Evolutionary conservation across 2,888 invertebrate species (phyloP).

Genomic region (Dendrolimus pini): DNA sequence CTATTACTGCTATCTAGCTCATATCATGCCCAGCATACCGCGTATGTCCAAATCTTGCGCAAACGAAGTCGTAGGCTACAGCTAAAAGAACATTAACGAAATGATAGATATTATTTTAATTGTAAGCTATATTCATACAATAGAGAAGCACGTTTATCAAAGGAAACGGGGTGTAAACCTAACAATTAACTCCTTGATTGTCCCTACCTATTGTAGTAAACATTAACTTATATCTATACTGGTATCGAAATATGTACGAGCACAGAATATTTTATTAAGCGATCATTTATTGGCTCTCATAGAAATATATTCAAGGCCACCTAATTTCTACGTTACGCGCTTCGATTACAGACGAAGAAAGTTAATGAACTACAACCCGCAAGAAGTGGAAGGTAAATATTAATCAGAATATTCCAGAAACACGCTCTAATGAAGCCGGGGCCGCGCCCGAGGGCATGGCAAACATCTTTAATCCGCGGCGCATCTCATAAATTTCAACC

Average conservation of each 20-base stretch:
- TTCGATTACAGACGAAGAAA: conserved; percentile 35
- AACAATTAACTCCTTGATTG: neutral
- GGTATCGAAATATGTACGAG: neutral
- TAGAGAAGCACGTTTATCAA: too few relatives aligned
- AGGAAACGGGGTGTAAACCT: neutral
- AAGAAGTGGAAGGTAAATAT: conserved; percentile 69
- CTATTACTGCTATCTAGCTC: too few relatives aligned
- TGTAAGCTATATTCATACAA: too few relatives aligned
- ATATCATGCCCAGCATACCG: too few relatives aligned
- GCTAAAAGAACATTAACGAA: too few relatives aligned
- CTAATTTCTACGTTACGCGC: conserved; percentile 22
- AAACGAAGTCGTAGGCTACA: too few relatives aligned
- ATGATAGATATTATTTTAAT: too few relatives aligned
- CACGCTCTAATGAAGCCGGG: conserved; percentile 60
- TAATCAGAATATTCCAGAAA: conserved; percentile 65
- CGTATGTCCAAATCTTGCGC: too few relatives aligned
- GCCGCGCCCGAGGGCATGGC: conserved; percentile 58
- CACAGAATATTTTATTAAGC: neutral
- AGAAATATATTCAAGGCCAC: conserved; percentile 27
- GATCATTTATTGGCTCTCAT: neutral
- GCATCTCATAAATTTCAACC: conserved; percentile 71
- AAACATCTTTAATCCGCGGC: conserved; percentile 72
- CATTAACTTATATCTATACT: neutral
- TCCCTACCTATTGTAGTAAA: neutral
- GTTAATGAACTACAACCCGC: conserved; percentile 55